Base-by-base conservation (phyloP, 2,113 vertebrate species). In the Crotalus viridis region DNA sequence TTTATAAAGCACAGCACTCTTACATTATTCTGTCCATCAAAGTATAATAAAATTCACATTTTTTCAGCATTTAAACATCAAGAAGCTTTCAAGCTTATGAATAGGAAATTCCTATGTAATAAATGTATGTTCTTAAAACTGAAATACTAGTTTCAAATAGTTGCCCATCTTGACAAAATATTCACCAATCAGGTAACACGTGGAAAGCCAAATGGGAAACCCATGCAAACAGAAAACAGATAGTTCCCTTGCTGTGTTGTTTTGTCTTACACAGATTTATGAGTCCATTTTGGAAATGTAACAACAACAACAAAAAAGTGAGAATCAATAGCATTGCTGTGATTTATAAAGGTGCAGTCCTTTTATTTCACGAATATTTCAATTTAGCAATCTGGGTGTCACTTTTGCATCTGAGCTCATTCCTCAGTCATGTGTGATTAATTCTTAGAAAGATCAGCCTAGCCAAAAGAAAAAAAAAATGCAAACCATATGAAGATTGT, bases 241-340 rank as follows among this genome's bases (percentile, higher is more conserved):
- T 81, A 85, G 90, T 95, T 93, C 95, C 93, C 94, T 94, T 93
- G 94, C 95, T 89, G 94, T 93, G 61, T 91, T 96, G 87, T 96
- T 96, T 74, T 95, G 92, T 95, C 93, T 95, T 95, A 93, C 92
- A 89, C 95, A 96, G 96, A 97, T 92, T 95, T 96, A 96, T 94
- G 93, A 94, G 74, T 90, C 95, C 87, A 90, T 93, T 96, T 95
- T 93, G 91, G 94, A 97, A 97, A 95, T 95, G 92, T 92, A 92
- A 92, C 94, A 69, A 69, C 12, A 69, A 69, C 93, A 89, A 89
- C 1, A 51, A 90, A 22, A 89, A n/a, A 69, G 28, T 15, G 28
- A 92, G 89, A 96, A 94, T 96, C 96, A 96, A 94, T 95, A 94
- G 90, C 93, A 90, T 94, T 94, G 64, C 91, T 52, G 85, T 96